phyloP scores from a whole-genome alignment of 2,113 vertebrate species.

The human region GRCh38 chr11:99641001-99641500 shows the following conservation, averaged over 20 bases:
- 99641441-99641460: not conserved
- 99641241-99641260: not conserved
- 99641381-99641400: not conserved
- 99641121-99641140: not conserved
- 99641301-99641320: not conserved
- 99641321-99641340: not conserved
- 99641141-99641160: not conserved
- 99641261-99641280: not conserved
- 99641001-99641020: not conserved
- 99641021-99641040: not conserved
- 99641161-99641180: not conserved
- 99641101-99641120: not conserved
- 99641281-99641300: not conserved
- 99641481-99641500: rapidly evolving
- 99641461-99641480: not conserved
- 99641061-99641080: not conserved
- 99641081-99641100: not conserved
- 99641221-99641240: not conserved
- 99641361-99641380: not conserved
- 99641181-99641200: not conserved
- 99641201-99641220: not conserved
- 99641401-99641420: not conserved
- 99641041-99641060: not conserved
- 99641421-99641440: not conserved
- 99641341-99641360: not conserved